phyloP scores from a whole-genome alignment of 2,888 invertebrate genomes.

The Lasioglossum zephyrum region DNA sequence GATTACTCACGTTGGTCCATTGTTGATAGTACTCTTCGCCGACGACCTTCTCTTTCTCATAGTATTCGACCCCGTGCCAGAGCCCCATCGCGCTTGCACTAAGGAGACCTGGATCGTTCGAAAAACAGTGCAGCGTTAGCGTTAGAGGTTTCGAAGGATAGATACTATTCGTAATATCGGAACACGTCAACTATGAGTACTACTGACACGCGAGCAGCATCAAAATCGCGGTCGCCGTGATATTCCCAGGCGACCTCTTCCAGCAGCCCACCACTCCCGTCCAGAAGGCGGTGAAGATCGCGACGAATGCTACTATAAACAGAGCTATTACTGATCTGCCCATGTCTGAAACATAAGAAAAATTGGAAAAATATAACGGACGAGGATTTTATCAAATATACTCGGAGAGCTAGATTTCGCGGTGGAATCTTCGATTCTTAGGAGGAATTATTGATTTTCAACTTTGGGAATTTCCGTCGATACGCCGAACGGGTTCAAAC shows the following conservation, averaged over 20 bases:
- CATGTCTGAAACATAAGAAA: slow-evolving; percentile 87
- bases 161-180: too few relatives aligned
- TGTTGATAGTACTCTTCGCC: slow-evolving; percentile 96
- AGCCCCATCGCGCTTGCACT: slow-evolving; percentile 97
- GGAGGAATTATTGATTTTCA: not conserved
- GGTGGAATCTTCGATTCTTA: not conserved
- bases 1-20: slow-evolving; percentile 92
- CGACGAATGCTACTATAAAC: slow-evolving; percentile 96
- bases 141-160: too few relatives aligned
- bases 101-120: slow-evolving; percentile 88
- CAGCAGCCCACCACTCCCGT: slow-evolving; percentile 98
- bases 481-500: not conserved
- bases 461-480: not conserved
- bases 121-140: too few relatives aligned
- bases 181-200: not conserved
- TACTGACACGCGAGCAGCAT: slow-evolving; percentile 94
- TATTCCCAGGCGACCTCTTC: slow-evolving; percentile 96
- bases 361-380: not conserved
- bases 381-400: not conserved
- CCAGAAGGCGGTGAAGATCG: slow-evolving; percentile 97
- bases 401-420: not conserved
- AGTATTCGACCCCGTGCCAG: slow-evolving; percentile 98
- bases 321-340: slow-evolving; percentile 96
- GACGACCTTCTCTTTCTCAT: slow-evolving; percentile 96
- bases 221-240: slow-evolving; percentile 96